These are phyloP conservation scores for Coboldia fuscipes DNA, from an alignment of 1,140 invertebrate species.

Conservation along the genomic window DNA sequence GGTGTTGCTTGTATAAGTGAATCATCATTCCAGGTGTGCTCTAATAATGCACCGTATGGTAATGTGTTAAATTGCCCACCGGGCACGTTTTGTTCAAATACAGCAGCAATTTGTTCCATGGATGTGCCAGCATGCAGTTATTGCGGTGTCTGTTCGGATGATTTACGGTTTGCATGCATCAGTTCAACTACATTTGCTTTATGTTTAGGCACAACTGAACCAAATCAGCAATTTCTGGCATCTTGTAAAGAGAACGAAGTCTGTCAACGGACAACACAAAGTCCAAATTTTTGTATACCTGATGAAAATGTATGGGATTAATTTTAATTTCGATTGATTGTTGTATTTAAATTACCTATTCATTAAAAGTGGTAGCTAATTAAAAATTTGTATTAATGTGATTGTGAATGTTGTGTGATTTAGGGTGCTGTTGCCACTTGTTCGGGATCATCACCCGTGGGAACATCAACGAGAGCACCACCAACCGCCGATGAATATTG, in stretches of 20 bases:
- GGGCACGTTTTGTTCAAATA: no score
- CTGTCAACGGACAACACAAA: not conserved
- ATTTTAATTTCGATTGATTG: no score
- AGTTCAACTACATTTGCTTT: not conserved
- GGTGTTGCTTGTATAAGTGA: no score
- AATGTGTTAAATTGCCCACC: no score
- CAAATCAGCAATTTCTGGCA: not conserved
- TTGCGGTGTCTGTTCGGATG: not conserved
- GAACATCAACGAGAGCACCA: not conserved
- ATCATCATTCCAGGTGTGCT: no score
- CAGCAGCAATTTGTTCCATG: no score
- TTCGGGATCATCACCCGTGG: not conserved
- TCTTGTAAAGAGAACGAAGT: not conserved
- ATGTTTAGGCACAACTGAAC: not conserved
- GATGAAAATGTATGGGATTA: not conserved
- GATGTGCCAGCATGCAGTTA: not conserved
- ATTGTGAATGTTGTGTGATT: no score
- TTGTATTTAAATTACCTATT: no score
- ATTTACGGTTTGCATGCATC: not conserved
- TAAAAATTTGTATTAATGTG: no score
- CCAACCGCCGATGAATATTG: not conserved
- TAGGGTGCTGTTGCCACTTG: no score
- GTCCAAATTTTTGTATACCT: not conserved
- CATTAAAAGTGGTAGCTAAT: no score
- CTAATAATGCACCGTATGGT: no score